Evolutionary conservation across 2,888 invertebrate species (phyloP).

Genomic region (Hypena proboscidalis): DNA sequence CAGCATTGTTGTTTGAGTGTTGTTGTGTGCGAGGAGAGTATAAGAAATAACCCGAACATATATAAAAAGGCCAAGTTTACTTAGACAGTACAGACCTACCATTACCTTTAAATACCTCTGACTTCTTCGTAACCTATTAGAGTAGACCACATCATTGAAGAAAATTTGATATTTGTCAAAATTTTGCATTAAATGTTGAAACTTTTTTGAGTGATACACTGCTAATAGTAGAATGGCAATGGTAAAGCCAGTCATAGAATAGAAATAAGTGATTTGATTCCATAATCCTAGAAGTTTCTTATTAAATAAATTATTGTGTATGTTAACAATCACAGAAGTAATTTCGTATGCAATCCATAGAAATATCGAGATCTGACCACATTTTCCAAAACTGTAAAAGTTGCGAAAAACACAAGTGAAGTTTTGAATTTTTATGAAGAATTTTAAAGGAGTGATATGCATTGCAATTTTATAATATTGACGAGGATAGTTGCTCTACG

Average conservation of each 20-base stretch:
- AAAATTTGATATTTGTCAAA: conserved; percentile 16
- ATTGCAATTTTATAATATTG: conserved; percentile 4
- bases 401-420: conserved; percentile 42
- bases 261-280: conserved; percentile 10
- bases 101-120: conserved; percentile 15
- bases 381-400: conserved; percentile 20
- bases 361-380: conserved; percentile 13
- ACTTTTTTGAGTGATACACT: conserved; percentile 15
- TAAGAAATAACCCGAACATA: not conserved
- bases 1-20: not conserved
- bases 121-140: conserved; percentile 12
- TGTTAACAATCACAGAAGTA: not conserved
- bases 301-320: not conserved
- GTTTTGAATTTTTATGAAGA: conserved; percentile 38
- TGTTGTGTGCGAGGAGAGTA: not conserved
- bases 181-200: conserved; percentile 21
- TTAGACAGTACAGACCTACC: not conserved
- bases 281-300: not conserved
- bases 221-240: conserved; percentile 13
- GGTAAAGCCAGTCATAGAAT: conserved; percentile 15
- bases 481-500: not conserved
- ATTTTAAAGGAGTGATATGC: conserved; percentile 32
- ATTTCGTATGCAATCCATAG: conserved; percentile 19
- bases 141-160: conserved; percentile 17
- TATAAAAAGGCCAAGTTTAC: not conserved